Evolutionary conservation across 1,140 invertebrate genomes (phyloP).

Genomic region (Caenorhabditis latens): DNA sequence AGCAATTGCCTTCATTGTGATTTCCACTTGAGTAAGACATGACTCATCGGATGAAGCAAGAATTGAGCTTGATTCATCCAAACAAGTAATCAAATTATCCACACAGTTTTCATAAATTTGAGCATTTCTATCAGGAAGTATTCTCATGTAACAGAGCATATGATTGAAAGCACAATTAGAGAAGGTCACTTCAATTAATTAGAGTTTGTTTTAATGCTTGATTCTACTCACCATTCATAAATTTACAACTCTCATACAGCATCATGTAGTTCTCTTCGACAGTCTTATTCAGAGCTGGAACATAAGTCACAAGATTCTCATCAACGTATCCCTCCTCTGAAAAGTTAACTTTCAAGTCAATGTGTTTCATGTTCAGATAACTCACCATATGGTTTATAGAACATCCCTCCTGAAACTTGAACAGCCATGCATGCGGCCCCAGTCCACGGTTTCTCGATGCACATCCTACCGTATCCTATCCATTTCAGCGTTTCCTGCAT

Average conservation of each 20-base stretch:
- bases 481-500: too few species aligned
- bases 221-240: not conserved
- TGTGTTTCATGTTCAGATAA: too few species aligned
- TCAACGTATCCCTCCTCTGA: not conserved
- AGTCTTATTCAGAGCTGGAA: slow-evolving; percentile 1
- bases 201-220: not conserved
- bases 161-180: not conserved
- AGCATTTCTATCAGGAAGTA: not conserved
- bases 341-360: too few species aligned
- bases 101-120: slow-evolving; percentile 3
- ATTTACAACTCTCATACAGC: not conserved
- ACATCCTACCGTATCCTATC: too few species aligned
- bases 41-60: not conserved
- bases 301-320: not conserved
- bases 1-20: not conserved
- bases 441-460: too few species aligned
- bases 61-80: not conserved
- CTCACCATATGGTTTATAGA: too few species aligned
- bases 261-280: not conserved
- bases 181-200: not conserved
- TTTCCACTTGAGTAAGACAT: not conserved
- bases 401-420: too few species aligned
- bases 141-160: not conserved
- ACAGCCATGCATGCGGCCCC: too few species aligned
- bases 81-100: not conserved